Percentiles rank a stretch among this genome's conserved stretches.
Evolutionary conservation across 2,113 vertebrate genomes (phyloP).

Genomic region (Misgurnus anguillicaudatus): DNA sequence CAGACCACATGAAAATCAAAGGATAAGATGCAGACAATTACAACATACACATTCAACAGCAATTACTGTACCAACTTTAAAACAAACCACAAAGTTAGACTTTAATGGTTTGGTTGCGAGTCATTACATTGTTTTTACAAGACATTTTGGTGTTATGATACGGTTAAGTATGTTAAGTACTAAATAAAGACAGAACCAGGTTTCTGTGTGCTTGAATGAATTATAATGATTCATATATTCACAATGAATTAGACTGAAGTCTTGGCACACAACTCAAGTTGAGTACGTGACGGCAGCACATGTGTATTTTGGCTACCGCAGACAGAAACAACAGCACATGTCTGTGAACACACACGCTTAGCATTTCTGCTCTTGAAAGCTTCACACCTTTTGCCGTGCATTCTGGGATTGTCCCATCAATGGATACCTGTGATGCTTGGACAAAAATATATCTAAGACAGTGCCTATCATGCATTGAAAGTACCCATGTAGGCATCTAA

Average conservation of each 20-base stretch:
- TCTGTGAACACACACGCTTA: not conserved
- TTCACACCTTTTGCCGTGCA: no score
- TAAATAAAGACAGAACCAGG: not conserved
- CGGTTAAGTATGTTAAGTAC: not conserved
- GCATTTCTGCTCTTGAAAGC: slow-evolving; percentile 8
- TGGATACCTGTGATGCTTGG: not conserved
- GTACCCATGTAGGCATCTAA: not conserved
- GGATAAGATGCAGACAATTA: slow-evolving; percentile 11
- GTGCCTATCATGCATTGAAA: not conserved
- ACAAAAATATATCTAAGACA: not conserved
- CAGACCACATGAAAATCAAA: slow-evolving; percentile 36
- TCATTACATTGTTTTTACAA: slow-evolving; percentile 22
- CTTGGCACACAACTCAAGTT: not conserved
- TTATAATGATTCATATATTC: not conserved
- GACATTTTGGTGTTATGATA: not conserved
- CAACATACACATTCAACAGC: not conserved
- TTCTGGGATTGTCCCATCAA: not conserved
- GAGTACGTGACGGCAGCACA: not conserved
- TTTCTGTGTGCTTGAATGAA: not conserved
- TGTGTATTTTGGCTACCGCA: not conserved
- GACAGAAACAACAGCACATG: not conserved
- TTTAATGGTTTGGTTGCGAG: not conserved
- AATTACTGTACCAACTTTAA: slow-evolving; percentile 7
- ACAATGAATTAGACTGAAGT: not conserved
- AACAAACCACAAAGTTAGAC: not conserved